A percentile compares a stretch with the other conserved stretches of the same genome.
phyloP scores from a whole-genome alignment of 2,888 invertebrate species.

The Stenodera caucasica region DNA sequence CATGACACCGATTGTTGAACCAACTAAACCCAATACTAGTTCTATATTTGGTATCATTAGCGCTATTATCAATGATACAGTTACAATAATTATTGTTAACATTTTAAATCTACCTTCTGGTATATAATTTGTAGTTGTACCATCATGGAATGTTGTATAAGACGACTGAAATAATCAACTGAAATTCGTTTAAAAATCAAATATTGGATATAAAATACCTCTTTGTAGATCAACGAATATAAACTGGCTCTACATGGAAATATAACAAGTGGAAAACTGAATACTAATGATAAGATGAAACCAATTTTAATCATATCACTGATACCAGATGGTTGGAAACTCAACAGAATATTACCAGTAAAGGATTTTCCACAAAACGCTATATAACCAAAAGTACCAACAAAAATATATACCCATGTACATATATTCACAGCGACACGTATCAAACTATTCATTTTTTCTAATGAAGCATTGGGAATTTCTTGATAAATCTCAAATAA shows the following conservation, averaged over 20 bases:
- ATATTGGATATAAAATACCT: too few species aligned
- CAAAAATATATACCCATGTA: constrained; percentile 84
- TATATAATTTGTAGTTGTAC: constrained; percentile 67
- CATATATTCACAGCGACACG: constrained; percentile 90
- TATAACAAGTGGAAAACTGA: constrained; percentile 95
- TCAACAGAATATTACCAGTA: constrained; percentile 87
- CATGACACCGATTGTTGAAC: constrained; percentile 92
- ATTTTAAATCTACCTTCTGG: constrained; percentile 81
- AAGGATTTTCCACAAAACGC: constrained; percentile 81
- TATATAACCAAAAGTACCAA: constrained; percentile 86
- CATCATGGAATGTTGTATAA: constrained; percentile 60
- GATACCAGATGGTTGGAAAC: constrained; percentile 77
- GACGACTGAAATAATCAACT: constrained; percentile 14
- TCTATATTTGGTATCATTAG: constrained; percentile 92
- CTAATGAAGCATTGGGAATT: constrained; percentile 81
- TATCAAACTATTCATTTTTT: constrained; percentile 86
- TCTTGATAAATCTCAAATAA: constrained; percentile 92
- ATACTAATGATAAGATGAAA: constrained; percentile 91
- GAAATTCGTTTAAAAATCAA: neutral
- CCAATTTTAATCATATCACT: constrained; percentile 92
- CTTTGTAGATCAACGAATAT: constrained; percentile 84
- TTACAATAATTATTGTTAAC: constrained; percentile 80
- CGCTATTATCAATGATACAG: constrained; percentile 74
- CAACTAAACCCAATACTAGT: constrained; percentile 89
- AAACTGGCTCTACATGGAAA: constrained; percentile 95